These are phyloP conservation scores for Brachyhypopomus occidentalis DNA, from an alignment of 2,113 vertebrate genomes.

Conservation along the genomic window DNA sequence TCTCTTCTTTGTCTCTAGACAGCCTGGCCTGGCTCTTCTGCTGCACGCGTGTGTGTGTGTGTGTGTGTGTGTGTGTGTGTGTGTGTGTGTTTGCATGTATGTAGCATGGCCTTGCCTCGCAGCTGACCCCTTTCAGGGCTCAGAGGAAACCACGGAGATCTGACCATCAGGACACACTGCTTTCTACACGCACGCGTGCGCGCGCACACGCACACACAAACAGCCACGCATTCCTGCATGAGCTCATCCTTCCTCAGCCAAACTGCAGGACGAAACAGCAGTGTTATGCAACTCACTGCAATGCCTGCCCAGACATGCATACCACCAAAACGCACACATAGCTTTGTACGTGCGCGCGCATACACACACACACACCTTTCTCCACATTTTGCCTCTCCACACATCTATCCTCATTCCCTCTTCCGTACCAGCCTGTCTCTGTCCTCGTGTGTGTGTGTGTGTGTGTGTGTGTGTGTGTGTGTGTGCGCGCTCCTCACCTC, in stretches of 20 bases:
- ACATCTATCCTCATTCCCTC: slow-evolving; percentile 37
- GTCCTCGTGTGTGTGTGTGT: no score
- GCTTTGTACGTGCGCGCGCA: background rate
- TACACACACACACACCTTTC: slow-evolving; percentile 37
- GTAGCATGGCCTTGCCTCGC: slow-evolving; percentile 65
- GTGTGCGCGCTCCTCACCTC: slow-evolving; percentile 63
- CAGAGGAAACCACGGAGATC: slow-evolving; percentile 67
- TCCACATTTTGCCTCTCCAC: slow-evolving; percentile 41
- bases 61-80: slow-evolving; percentile 27
- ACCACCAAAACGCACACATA: slow-evolving; percentile 7
- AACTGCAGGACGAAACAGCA: slow-evolving; percentile 29
- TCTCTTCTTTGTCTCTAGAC: background rate
- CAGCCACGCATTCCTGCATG: slow-evolving; percentile 46
- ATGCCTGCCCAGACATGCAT: slow-evolving; percentile 53
- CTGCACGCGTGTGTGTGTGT: no score
- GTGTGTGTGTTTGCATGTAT: slow-evolving; percentile 62
- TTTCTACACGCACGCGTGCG: slow-evolving; percentile 49
- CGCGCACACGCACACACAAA: slow-evolving; percentile 21
- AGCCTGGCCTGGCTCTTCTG: background rate
- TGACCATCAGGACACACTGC: slow-evolving; percentile 63
- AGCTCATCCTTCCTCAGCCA: slow-evolving; percentile 64
- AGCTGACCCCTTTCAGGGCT: slow-evolving; percentile 69
- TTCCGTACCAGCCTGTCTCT: slow-evolving; percentile 15
- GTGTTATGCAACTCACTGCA: slow-evolving; percentile 49
- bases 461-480: no score